Percentiles rank a stretch among this genome's conserved stretches.
These are phyloP conservation scores for Acanthacorydalis orientalis DNA, from an alignment of 2,888 invertebrate species.

Conservation along the genomic window DNA sequence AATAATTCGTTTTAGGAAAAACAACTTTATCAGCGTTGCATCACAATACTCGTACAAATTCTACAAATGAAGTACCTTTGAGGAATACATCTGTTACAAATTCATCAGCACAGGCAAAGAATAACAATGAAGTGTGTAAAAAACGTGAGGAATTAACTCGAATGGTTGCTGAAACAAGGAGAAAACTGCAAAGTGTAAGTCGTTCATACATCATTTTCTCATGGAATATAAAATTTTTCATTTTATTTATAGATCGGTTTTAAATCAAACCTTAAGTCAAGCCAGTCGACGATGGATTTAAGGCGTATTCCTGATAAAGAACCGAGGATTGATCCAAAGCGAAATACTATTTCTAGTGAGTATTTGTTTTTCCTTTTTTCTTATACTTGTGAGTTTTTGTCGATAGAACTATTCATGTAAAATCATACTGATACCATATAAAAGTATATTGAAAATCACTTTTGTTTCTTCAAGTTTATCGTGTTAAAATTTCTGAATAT, in stretches of 20 bases:
- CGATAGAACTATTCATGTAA: no score
- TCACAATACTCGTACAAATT: slow-evolving; percentile 18
- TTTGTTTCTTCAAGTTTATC: no score
- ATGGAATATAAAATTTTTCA: neutral
- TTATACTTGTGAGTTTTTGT: no score
- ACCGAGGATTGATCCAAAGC: slow-evolving; percentile 15
- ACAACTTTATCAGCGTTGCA: slow-evolving; percentile 48
- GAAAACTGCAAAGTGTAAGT: slow-evolving; percentile 75
- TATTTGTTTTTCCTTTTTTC: neutral
- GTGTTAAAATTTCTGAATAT: no score
- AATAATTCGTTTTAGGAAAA: slow-evolving; percentile 24
- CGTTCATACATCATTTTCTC: neutral
- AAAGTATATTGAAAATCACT: no score
- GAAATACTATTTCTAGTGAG: slow-evolving; percentile 4
- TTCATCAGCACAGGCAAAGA: slow-evolving; percentile 34
- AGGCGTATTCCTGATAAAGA: slow-evolving; percentile 47
- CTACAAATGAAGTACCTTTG: slow-evolving; percentile 21
- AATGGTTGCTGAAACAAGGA: slow-evolving; percentile 67
- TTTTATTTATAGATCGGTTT: slow-evolving; percentile 45
- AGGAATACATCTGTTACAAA: slow-evolving; percentile 35
- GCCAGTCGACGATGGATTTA: slow-evolving; percentile 74
- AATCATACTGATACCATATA: no score
- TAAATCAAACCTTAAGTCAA: slow-evolving; percentile 62
- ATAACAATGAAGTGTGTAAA: slow-evolving; percentile 44
- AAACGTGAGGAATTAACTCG: slow-evolving; percentile 65